Percentiles rank a stretch among this genome's conserved stretches.
Evolutionary conservation across 37 sponge, comb jelly and placozoan genomes (phyloP).

Genomic region (Agelas oroides): DNA sequence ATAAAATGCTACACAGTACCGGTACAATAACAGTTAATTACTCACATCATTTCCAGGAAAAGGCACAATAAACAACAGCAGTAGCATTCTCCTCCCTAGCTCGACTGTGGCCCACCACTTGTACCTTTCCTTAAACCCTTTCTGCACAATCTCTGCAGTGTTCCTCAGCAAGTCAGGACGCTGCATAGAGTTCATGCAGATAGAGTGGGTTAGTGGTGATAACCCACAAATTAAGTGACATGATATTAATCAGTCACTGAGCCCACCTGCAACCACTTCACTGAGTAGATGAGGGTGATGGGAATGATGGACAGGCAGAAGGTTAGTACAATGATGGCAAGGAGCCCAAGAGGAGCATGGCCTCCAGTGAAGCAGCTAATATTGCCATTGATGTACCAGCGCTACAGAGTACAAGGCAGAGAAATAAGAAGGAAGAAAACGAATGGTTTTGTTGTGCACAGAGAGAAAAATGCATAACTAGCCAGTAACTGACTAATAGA

Average conservation of each 20-base stretch:
- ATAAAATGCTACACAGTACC: too few species aligned
- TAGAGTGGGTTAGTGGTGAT: too few species aligned
- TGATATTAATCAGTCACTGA: too few species aligned
- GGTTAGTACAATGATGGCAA: conserved; percentile 38
- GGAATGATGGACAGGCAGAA: conserved; percentile 28
- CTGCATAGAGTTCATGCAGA: too few species aligned
- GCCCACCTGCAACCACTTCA: not conserved
- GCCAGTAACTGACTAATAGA: too few species aligned
- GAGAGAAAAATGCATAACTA: too few species aligned
- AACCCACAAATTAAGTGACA: too few species aligned
- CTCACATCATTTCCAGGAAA: conserved; percentile 73
- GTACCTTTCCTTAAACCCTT: conserved; percentile 43
- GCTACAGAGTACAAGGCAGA: too few species aligned
- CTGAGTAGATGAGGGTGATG: conserved; percentile 1
- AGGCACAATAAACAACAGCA: conserved; percentile 54
- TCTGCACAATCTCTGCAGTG: not conserved
- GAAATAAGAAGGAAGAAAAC: too few species aligned
- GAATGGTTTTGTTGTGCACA: too few species aligned
- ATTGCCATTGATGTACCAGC: conserved; percentile 68
- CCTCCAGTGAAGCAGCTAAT: conserved; percentile 63
- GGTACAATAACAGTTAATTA: too few species aligned
- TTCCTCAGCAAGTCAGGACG: not conserved
- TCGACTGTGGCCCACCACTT: conserved; percentile 75
- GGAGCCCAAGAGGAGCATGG: conserved; percentile 56
- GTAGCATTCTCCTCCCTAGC: conserved; percentile 53